Conservation (phyloP, 2,888 invertebrate species). For the Tridacna crocea region DNA sequence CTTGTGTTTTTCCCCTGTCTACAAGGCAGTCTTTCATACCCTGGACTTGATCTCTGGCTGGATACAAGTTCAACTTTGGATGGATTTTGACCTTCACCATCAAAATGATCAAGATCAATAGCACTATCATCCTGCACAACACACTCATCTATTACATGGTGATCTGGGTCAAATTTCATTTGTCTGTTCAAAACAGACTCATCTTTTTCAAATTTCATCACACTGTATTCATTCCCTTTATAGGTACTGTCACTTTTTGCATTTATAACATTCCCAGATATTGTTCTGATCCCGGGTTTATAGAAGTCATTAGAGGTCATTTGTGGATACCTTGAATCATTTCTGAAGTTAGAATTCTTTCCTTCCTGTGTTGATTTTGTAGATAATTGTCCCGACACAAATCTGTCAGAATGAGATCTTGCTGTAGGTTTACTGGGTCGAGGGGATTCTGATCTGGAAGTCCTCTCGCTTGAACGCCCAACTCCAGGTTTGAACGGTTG, state of each 20-base stretch:
- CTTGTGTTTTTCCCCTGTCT: background rate
- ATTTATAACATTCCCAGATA: background rate
- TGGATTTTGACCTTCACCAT: constrained; percentile 3
- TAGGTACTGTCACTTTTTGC: background rate
- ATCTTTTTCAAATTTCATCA: constrained; percentile 51
- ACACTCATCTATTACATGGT: constrained; percentile 17
- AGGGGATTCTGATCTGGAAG: constrained; percentile 36
- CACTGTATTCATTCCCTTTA: constrained; percentile 53
- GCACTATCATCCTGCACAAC: constrained; percentile 54
- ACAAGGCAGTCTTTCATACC: constrained; percentile 7
- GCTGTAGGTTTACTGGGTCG: constrained; percentile 31
- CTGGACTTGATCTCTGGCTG: background rate
- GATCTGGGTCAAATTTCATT: constrained; percentile 17
- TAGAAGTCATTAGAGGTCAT: background rate
- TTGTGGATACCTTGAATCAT: constrained; percentile 20
- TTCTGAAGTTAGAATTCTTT: constrained; percentile 14
- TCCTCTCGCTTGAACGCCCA: constrained; percentile 27
- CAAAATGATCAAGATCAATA: constrained; percentile 48
- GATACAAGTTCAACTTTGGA: background rate
- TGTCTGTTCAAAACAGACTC: constrained; percentile 19
- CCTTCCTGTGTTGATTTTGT: constrained; percentile 16
- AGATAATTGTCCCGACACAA: background rate
- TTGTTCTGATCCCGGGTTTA: background rate
- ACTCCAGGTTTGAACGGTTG: constrained; percentile 24
- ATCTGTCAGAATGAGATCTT: constrained; percentile 34